A percentile compares a stretch with the other conserved stretches of the same genome.
Evolutionary conservation across 2,113 vertebrate genomes (phyloP).

Genomic region (Syngnathus typhle): DNA sequence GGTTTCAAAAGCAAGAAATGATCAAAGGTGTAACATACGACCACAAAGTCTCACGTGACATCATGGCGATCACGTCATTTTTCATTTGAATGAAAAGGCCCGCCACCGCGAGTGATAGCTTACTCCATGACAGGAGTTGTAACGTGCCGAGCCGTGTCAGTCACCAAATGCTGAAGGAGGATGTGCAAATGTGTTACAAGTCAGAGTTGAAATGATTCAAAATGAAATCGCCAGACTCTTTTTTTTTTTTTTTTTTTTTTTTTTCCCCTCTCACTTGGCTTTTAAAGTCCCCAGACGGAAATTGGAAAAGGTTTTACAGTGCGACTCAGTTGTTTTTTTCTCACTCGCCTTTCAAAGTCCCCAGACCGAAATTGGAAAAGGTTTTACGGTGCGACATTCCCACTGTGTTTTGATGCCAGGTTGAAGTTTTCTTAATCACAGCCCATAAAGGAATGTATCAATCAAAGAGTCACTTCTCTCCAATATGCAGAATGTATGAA

Average conservation of each 20-base stretch:
- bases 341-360: slow-evolving; percentile 49
- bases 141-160: too few relatives aligned
- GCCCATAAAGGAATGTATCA: too few relatives aligned
- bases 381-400: slow-evolving; percentile 31
- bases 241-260: neutral
- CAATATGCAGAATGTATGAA: too few relatives aligned
- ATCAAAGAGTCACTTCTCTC: too few relatives aligned
- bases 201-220: slow-evolving; percentile 41
- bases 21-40: neutral
- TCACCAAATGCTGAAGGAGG: slow-evolving; percentile 48
- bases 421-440: too few relatives aligned
- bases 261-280: slow-evolving; percentile 41
- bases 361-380: slow-evolving; percentile 55
- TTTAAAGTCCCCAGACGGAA: slow-evolving; percentile 52
- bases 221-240: slow-evolving; percentile 43
- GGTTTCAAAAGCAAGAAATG: slow-evolving; percentile 6
- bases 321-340: slow-evolving; percentile 12
- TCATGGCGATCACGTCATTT: neutral
- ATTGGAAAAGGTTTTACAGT: slow-evolving; percentile 46
- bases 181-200: slow-evolving; percentile 51
- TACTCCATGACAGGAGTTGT: neutral
- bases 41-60: neutral
- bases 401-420: slow-evolving; percentile 25
- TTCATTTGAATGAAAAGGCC: neutral
- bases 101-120: neutral